A percentile compares a stretch with the other conserved stretches of the same genome.
These are phyloP conservation scores for Mamestra brassicae DNA, from an alignment of 2,888 invertebrate genomes.

Conservation along the genomic window DNA sequence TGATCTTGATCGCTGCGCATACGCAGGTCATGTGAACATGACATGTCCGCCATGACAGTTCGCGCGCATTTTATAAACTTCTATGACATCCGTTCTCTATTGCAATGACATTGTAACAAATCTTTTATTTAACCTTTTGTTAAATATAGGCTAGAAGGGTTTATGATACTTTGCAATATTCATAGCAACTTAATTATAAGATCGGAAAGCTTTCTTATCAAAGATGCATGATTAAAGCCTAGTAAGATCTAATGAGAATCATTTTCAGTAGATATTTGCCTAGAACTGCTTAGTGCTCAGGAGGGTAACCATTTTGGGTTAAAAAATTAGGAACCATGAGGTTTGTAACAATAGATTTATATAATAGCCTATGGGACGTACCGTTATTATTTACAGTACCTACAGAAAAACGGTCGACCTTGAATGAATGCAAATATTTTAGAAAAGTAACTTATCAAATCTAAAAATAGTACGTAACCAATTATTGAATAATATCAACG, in stretches of 20 bases:
- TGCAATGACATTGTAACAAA: slow-evolving; percentile 50
- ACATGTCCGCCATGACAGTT: slow-evolving; percentile 60
- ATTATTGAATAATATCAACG: slow-evolving; percentile 14
- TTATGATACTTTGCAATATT: slow-evolving; percentile 19
- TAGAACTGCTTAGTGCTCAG: background rate
- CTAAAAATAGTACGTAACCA: slow-evolving; percentile 10
- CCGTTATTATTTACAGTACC: too few species aligned
- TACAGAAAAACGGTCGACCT: too few species aligned
- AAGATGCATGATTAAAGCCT: background rate
- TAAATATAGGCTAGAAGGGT: background rate
- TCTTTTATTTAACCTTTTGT: slow-evolving; percentile 25
- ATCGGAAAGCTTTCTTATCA: background rate
- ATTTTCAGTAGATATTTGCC: background rate
- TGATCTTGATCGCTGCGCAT: slow-evolving; percentile 76
- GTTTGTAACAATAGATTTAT: too few species aligned
- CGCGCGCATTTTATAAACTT: slow-evolving; percentile 47
- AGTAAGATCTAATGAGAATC: too few species aligned
- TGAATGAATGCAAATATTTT: background rate
- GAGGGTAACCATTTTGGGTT: too few species aligned
- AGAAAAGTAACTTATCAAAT: background rate
- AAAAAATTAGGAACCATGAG: too few species aligned
- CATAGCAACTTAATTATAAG: background rate
- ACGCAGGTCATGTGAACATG: slow-evolving; percentile 62
- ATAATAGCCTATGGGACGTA: background rate
- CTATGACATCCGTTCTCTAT: slow-evolving; percentile 37